Evolutionary conservation across 2,797 vertebrate species (phyloP).

Genomic region (Mus caroli): DNA sequence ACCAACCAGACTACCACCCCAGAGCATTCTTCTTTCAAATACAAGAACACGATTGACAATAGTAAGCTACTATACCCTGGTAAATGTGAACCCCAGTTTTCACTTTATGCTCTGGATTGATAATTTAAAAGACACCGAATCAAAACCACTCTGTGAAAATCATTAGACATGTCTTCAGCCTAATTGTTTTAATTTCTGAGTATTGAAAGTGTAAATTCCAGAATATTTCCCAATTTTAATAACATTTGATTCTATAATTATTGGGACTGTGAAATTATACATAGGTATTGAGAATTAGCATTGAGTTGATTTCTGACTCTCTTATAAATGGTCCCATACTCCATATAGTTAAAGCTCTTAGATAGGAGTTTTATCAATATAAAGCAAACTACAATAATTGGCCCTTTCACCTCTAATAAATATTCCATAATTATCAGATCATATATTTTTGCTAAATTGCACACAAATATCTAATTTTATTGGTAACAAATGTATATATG

Average conservation of each 20-base stretch:
- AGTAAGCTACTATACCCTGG: accelerated
- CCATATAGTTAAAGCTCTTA: not conserved
- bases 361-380: not conserved
- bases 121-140: not conserved
- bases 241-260: not conserved
- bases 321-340: not conserved
- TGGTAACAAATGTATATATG: not conserved
- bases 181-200: not conserved
- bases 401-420: not conserved
- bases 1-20: too few species aligned
- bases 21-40: not conserved
- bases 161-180: too few species aligned
- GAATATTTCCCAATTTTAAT: not conserved
- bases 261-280: not conserved
- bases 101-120: not conserved
- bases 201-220: not conserved
- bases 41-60: not conserved
- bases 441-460: not conserved
- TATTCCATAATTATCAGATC: not conserved
- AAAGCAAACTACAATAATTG: not conserved
- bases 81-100: not conserved
- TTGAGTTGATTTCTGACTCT: too few species aligned
- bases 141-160: not conserved
- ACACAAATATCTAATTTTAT: not conserved
- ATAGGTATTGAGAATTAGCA: not conserved